phyloP scores from a whole-genome alignment of 2,888 invertebrate genomes.

The Beris morrisii region DNA sequence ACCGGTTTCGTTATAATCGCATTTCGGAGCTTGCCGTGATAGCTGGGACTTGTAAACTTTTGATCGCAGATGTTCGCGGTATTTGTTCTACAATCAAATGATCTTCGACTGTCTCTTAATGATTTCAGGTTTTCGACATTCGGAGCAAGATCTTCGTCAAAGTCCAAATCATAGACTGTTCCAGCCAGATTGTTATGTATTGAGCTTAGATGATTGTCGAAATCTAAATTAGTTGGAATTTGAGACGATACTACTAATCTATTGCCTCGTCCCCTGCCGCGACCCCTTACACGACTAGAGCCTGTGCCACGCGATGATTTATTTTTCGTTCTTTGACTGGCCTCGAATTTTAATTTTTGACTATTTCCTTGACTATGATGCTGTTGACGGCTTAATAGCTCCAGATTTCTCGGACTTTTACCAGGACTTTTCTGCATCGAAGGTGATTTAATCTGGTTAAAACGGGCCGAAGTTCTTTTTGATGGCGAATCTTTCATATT shows the following conservation, averaged over 20 bases:
- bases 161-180: constrained; percentile 84
- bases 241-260: constrained; percentile 43
- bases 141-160: constrained; percentile 79
- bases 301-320: constrained; percentile 46
- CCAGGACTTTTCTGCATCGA: constrained; percentile 65
- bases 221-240: constrained; percentile 56
- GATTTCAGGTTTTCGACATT: constrained; percentile 77
- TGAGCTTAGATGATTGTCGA: constrained; percentile 58
- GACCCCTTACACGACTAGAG: constrained; percentile 53
- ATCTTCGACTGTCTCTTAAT: constrained; percentile 77
- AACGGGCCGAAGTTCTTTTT: constrained; percentile 48
- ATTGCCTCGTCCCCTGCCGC: constrained; percentile 55
- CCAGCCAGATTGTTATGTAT: constrained; percentile 81
- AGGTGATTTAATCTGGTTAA: constrained; percentile 62
- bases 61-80: constrained; percentile 24
- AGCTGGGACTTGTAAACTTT: constrained; percentile 48
- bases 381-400: constrained; percentile 49
- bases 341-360: constrained; percentile 43
- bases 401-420: constrained; percentile 68
- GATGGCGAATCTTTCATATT: constrained; percentile 48
- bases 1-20: constrained; percentile 37
- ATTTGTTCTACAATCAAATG: constrained; percentile 62
- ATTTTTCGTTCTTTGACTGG: constrained; percentile 46
- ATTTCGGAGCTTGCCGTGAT: constrained; percentile 41
- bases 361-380: constrained; percentile 45